Conservation (phyloP, 2,888 invertebrate genomes). For the Girardia tigrina region DNA sequence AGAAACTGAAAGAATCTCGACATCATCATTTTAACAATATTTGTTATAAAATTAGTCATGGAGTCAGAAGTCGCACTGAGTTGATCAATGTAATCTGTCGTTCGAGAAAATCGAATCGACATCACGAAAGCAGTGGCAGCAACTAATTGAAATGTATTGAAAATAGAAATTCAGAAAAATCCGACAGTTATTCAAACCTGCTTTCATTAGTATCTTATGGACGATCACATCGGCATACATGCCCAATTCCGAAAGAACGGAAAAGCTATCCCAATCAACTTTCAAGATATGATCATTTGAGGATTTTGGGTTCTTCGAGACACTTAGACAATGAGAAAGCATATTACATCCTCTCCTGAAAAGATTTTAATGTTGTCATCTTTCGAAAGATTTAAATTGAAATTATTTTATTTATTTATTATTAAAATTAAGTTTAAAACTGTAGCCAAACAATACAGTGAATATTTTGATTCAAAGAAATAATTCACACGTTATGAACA, state of each 20-base stretch:
- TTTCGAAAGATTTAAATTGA: too few species aligned
- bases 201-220: not conserved
- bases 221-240: not conserved
- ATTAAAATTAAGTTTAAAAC: too few species aligned
- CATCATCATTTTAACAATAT: not conserved
- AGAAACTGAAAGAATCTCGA: not conserved
- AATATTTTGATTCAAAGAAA: too few species aligned
- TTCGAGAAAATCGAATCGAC: not conserved
- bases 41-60: not conserved
- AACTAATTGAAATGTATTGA: not conserved
- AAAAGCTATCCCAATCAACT: not conserved
- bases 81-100: not conserved
- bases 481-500: too few species aligned
- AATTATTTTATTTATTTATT: too few species aligned
- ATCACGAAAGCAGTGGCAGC: not conserved
- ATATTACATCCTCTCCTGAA: slow-evolving; percentile 16
- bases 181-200: not conserved
- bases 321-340: not conserved
- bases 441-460: too few species aligned
- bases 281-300: not conserved
- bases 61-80: not conserved
- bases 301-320: not conserved
- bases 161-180: not conserved
- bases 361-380: too few species aligned
- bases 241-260: not conserved